Conservation (phyloP, 2,113 vertebrate genomes). For the Gavialis gangeticus region DNA sequence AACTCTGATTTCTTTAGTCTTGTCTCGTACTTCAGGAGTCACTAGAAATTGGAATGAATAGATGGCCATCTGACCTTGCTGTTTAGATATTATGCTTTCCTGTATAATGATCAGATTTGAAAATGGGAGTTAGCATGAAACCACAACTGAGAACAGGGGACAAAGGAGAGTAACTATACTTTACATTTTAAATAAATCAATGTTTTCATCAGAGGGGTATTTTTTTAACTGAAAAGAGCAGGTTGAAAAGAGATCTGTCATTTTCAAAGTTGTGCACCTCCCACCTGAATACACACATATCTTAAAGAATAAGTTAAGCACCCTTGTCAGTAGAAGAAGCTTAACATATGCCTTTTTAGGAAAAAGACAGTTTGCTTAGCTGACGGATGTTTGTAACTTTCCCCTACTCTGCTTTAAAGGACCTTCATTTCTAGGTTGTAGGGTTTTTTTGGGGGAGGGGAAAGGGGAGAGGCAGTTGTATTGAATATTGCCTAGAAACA, state of each 20-base stretch:
- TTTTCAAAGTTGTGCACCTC: background rate
- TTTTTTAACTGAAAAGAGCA: background rate
- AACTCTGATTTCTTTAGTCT: background rate
- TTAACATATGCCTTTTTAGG: background rate
- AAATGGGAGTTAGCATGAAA: background rate
- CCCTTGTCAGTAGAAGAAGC: background rate
- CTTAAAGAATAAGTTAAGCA: background rate
- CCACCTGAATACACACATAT: fast-evolving
- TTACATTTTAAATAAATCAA: background rate
- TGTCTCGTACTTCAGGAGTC: background rate
- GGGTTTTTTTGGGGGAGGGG: background rate
- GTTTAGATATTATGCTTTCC: background rate
- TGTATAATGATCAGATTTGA: background rate
- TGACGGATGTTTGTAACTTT: slow-evolving; percentile 10
- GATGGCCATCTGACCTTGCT: background rate
- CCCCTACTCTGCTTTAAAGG: background rate
- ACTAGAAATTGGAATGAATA: background rate
- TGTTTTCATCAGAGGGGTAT: background rate
- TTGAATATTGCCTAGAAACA: slow-evolving; percentile 45
- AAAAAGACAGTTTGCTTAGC: background rate
- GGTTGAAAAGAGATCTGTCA: background rate
- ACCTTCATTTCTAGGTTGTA: slow-evolving; percentile 43
- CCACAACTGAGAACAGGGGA: background rate
- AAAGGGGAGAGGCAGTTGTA: background rate
- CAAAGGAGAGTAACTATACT: background rate